Base-by-base conservation (phyloP, 1,140 invertebrate species). In the Conus betulinus region DNA sequence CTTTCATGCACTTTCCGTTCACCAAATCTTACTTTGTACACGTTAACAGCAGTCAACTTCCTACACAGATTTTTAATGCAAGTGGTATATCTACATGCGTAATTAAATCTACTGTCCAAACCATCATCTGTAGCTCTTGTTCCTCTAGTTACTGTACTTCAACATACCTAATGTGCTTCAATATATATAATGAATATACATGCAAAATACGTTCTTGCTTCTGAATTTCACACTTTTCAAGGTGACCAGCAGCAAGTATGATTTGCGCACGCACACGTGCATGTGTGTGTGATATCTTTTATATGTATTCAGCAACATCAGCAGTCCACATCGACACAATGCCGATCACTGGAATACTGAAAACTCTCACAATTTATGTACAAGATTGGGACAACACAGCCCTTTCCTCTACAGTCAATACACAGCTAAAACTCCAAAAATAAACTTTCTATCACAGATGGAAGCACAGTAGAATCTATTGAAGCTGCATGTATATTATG, bases 361-460 rank as follows among this genome's bases (percentile, higher is more conserved):
- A 0, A 53, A 79, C 27, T 25, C 3, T 51, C 53, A 53, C 0
- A 10, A 27, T 39, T 39, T 81, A 81, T 81, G 78, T 17, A 81
- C 0, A 53, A 23, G 0, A 55, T 60, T 15, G 8, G 57, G 57
- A 15, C 5, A 53, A 52, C 7, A 20, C 39, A 81, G 11, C 15
- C 20, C 51, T 15, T 23, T 23, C 8, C 39, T 53, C 51, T 81
- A 81, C 51, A 3, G 0, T 51, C 15, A 52, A 5, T 23, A 81
- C 39, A 53, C 10, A 53, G 5, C 8, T 39, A 39, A 51, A 81
- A 78, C 25, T 27, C 39, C 8, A 53, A 81, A 20, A 39, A 81
- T 23, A 81, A 81, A 51, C 11, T 20, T 20, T 53, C 51, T 81
- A 81, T 81, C 78, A 81, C 79, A 81, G 79, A 53, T 55, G 25